Evolutionary conservation across 2,888 invertebrate genomes (phyloP), one percentile per base, ranked within the genome.

Genomic region (Noctua janthina): DNA sequence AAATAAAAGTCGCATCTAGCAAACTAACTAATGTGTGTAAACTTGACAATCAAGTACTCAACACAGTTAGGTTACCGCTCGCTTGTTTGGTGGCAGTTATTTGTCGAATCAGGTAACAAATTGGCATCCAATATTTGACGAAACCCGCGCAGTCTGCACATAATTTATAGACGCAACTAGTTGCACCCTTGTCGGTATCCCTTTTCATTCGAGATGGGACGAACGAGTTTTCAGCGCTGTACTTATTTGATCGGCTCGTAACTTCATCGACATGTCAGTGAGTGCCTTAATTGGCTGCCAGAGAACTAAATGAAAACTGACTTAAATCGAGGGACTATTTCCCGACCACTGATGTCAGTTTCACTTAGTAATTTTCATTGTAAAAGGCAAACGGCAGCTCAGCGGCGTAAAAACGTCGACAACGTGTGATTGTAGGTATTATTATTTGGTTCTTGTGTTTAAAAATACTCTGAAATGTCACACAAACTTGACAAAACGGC

Each of bases 301-400:
- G 68, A 80, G 35, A 59, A 59, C 35, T 59, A 29, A 67, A 67
- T 81, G 29, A 81, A 67, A 67, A 82, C 46, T 54, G 72, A 81
- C 70, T 20, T 70, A 80, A 35, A 51, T 17, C n/a, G n/a, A 66
- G 35, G 35, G 56, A 15, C 20, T 35, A 23, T n/a, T 66, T 70
- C 64, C 39, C 49, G 29, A 2, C 15, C 39, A 23, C 13, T 17
- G 17, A 23, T 46, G 62, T 54, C 83, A 54, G 35, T 46, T 46
- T 64, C 62, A 62, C n/a, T 17, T n/a, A 62, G 5, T 23, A 17
- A 15, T 51, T 15, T 35, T 8, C 20, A 29, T 4, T 66, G 23
- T 62, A 39, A 62, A 51, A 54, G 4, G 13, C 17, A 1, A 10
- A 1, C n/a, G 46, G 15, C 68, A n/a, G 35, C 35, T 10, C 20